Conservation (phyloP, 2,113 vertebrate genomes). For the Paratilapia polleni region DNA sequence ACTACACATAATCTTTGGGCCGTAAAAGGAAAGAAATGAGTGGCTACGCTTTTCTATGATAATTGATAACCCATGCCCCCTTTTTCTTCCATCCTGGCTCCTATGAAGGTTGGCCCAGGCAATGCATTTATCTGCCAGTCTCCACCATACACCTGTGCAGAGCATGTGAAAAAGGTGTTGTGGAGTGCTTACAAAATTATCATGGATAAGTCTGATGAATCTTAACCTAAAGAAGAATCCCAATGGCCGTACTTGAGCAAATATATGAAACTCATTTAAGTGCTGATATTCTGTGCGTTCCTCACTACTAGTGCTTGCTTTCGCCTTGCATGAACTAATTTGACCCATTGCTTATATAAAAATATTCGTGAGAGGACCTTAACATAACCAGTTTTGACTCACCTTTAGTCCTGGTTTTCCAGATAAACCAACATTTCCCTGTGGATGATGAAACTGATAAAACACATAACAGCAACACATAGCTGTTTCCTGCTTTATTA, state of each 20-base stretch:
- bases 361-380: neutral
- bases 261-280: neutral
- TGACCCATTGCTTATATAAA: neutral
- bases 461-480: neutral
- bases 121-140: no score
- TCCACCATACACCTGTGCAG: neutral
- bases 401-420: slow-evolving; percentile 91
- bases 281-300: neutral
- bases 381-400: slow-evolving; percentile 31
- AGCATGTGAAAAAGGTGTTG: neutral
- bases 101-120: neutral
- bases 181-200: neutral
- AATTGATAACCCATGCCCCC: no score
- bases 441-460: slow-evolving; percentile 31
- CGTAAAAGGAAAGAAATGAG: no score
- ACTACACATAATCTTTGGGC: no score
- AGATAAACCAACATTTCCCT: slow-evolving; percentile 92
- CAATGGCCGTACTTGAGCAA: no score
- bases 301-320: neutral
- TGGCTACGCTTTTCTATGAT: no score
- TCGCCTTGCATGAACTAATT: neutral
- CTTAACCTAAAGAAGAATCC: neutral
- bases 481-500: neutral
- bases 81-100: neutral
- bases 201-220: neutral